A percentile compares a stretch with the other conserved stretches of the same genome.
Evolutionary conservation across 2,888 invertebrate genomes (phyloP).

Genomic region (Osmoderma eremita): DNA sequence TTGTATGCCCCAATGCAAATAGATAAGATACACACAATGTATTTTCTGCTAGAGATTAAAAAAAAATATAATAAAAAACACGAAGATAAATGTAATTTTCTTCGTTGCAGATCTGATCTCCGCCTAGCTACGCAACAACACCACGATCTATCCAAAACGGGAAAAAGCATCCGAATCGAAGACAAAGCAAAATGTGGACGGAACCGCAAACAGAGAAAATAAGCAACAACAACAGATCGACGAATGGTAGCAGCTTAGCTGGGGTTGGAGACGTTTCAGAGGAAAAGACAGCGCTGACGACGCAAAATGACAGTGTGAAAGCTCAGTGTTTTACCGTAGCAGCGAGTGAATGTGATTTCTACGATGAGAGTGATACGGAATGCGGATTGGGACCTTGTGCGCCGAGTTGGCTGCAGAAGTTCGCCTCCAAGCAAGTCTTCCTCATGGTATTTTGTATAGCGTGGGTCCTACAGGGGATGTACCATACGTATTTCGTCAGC

Average conservation of each 20-base stretch:
- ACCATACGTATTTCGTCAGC: conserved; percentile 93
- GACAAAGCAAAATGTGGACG: conserved; percentile 41
- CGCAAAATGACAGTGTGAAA: conserved; percentile 53
- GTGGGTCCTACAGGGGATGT: conserved; percentile 91
- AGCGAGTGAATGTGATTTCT: conserved; percentile 53
- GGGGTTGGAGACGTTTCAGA: conserved; percentile 54
- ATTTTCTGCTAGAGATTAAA: background rate
- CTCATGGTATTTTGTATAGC: conserved; percentile 88
- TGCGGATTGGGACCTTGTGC: conserved; percentile 86
- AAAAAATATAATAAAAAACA: too few relatives aligned
- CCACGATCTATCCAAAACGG: background rate
- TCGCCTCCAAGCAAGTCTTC: conserved; percentile 89
- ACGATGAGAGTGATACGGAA: conserved; percentile 67
- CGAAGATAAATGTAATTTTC: background rate
- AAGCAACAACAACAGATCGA: conserved; percentile 60
- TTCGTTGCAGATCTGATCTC: too few relatives aligned
- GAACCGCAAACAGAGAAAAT: conserved; percentile 47
- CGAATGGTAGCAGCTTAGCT: conserved; percentile 54
- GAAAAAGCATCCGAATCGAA: conserved; percentile 8
- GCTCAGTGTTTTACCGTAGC: conserved; percentile 52
- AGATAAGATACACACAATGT: conserved; percentile 26
- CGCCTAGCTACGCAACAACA: too few relatives aligned
- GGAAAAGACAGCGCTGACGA: conserved; percentile 59
- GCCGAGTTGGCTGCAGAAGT: conserved; percentile 78
- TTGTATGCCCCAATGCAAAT: conserved; percentile 33